A percentile compares a stretch with the other conserved stretches of the same genome.
These are phyloP conservation scores for Micromussa lordhowensis DNA, from an alignment of 92 coral and sea anemone species.

Conservation along the genomic window DNA sequence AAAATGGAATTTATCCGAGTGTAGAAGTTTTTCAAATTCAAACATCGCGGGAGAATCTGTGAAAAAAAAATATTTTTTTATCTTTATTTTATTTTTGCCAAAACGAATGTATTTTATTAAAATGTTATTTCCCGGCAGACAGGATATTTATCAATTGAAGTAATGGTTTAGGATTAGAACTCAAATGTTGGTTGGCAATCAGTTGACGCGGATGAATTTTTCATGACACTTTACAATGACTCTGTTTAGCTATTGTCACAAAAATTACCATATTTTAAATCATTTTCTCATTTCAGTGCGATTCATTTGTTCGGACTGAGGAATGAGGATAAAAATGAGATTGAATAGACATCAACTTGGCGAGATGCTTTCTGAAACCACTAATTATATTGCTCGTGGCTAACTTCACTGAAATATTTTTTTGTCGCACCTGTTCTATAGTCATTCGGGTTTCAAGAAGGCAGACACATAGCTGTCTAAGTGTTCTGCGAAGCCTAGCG, in stretches of 20 bases:
- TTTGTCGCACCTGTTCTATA: neutral
- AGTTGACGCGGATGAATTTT: neutral
- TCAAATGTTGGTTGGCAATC: no score
- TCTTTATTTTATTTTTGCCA: neutral
- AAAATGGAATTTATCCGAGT: neutral
- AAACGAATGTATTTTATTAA: neutral
- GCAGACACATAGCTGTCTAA: neutral
- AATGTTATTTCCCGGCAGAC: no score
- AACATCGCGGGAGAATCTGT: neutral
- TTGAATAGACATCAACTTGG: neutral
- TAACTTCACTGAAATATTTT: no score
- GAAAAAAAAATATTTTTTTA: no score
- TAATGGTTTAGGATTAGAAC: no score
- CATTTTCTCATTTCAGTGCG: neutral
- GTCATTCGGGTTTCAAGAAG: neutral
- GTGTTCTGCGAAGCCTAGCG: neutral
- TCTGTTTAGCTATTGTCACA: neutral
- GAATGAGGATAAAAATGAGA: neutral
- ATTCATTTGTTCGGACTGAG: no score
- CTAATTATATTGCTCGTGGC: neutral
- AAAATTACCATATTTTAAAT: neutral
- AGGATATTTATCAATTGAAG: no score
- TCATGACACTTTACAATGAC: neutral
- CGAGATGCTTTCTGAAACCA: neutral
- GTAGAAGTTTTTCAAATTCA: neutral